Evolutionary conservation across 2,113 vertebrate genomes (phyloP), one percentile per base, ranked within the genome.

Genomic region (Mastomys coucha): DNA sequence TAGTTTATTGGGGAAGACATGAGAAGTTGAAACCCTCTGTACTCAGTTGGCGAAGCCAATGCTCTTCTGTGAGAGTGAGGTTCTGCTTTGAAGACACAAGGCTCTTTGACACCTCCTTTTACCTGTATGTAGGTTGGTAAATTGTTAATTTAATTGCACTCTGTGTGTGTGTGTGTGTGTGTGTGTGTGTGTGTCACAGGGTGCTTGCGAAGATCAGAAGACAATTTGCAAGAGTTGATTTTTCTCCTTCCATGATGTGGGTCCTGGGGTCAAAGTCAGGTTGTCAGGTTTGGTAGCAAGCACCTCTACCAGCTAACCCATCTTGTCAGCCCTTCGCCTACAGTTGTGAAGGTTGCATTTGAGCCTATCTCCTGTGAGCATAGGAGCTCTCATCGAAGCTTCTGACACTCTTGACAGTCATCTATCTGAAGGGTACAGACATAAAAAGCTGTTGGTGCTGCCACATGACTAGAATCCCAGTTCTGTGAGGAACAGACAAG

Each of bases 51-150:
- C n/a, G 33, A 88, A 88, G 45, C 65, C 60, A 19, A 13, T 60
- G 20, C 56, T 91, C 84, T 67, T 53, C 89, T 72, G 1, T 7
- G 10, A 36, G n/a, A 60, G 1, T 12, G 56, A 49, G 95, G 80
- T 90, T 2, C 90, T 96, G 72, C 77, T 95, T 73, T 73, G 51
- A 20, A n/a, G 36, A 95, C 60, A 63, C 56, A 82, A 88, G 19
- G 70, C 49, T 67, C 91, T 60, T 53, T 70, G 7, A 22, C 51
- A 65, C 36, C 81, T 80, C 70, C 75, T 49, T 90, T 92, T 56
- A 75, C 39, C 65, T 95, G 87, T 19, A 28, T 45, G 58, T 39
- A 53, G 49, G 20, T 85, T 85, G 22, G 26, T 39, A 80, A 31
- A 17, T 31, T 84, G 14, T 42, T 63, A 63, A n/a, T 45, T 67